These are phyloP conservation scores for Cnemophilus loriae DNA, from an alignment of 2,113 vertebrate genomes.

Conservation along the genomic window DNA sequence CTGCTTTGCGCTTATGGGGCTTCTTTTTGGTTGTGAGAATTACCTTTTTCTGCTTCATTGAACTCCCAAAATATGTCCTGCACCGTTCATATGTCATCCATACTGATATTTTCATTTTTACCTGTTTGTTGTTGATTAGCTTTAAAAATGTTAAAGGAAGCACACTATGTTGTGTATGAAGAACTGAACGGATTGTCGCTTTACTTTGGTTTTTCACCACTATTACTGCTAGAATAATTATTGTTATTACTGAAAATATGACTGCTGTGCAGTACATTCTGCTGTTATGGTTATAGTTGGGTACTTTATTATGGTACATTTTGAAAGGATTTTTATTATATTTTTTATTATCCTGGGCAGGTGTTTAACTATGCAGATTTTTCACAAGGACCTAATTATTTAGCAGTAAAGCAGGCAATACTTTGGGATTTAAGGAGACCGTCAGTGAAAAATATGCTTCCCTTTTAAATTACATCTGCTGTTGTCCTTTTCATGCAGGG, in stretches of 20 bases:
- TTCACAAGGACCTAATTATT: neutral
- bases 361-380: neutral
- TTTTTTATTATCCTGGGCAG: neutral
- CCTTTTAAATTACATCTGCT: conserved; percentile 16
- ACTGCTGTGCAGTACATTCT: neutral
- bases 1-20: neutral
- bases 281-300: neutral
- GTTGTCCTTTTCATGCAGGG: conserved; percentile 74
- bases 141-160: neutral
- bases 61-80: neutral
- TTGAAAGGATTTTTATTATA: neutral
- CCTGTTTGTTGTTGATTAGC: neutral
- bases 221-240: neutral
- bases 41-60: neutral
- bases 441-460: neutral
- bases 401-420: neutral
- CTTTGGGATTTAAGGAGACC: neutral
- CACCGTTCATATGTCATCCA: neutral
- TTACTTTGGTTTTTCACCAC: fast-evolving
- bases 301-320: neutral
- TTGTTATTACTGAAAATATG: neutral
- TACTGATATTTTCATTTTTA: neutral
- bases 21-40: neutral
- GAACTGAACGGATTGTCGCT: neutral
- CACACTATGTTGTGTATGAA: neutral